A percentile compares a stretch with the other conserved stretches of the same genome.
phyloP scores from a whole-genome alignment of 1,140 invertebrate genomes.

The Samia ricini region DNA sequence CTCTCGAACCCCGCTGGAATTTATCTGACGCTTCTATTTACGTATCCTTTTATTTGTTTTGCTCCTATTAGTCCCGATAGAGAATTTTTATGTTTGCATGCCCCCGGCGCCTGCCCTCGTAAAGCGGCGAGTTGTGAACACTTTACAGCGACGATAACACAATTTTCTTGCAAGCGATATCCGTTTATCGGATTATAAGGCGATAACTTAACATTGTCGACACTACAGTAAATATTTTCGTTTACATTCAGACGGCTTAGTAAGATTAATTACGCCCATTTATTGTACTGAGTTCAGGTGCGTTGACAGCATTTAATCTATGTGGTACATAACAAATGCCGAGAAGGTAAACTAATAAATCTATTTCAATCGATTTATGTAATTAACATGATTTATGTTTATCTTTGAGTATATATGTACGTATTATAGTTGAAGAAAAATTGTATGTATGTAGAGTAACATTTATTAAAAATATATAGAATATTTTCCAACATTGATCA shows the following conservation, averaged over 20 bases:
- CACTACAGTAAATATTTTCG: conserved; percentile 67
- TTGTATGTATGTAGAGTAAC: background rate
- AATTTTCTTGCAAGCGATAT: conserved; percentile 66
- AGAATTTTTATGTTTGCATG: conserved; percentile 77
- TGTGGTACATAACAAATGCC: background rate
- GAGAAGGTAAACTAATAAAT: background rate
- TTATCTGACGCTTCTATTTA: conserved; percentile 73
- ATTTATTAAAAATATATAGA: background rate
- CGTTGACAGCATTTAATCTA: conserved; percentile 33
- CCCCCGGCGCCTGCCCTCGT: conserved; percentile 65
- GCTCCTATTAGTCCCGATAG: conserved; percentile 75
- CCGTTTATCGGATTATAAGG: conserved; percentile 69
- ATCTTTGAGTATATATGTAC: background rate
- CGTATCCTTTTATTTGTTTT: conserved; percentile 77
- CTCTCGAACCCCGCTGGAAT: conserved; percentile 73
- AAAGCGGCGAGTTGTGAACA: conserved; percentile 70
- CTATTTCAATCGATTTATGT: background rate
- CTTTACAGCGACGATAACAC: conserved; percentile 71
- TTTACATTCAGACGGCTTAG: conserved; percentile 43
- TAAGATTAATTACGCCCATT: conserved; percentile 57
- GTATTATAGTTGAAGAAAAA: background rate
- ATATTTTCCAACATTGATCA: background rate
- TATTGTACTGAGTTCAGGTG: conserved; percentile 49
- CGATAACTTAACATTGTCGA: conserved; percentile 56
- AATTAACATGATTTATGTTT: background rate